These are phyloP conservation scores for Leptestheria dahalacensis DNA, from an alignment of 1,140 invertebrate species.

Conservation along the genomic window DNA sequence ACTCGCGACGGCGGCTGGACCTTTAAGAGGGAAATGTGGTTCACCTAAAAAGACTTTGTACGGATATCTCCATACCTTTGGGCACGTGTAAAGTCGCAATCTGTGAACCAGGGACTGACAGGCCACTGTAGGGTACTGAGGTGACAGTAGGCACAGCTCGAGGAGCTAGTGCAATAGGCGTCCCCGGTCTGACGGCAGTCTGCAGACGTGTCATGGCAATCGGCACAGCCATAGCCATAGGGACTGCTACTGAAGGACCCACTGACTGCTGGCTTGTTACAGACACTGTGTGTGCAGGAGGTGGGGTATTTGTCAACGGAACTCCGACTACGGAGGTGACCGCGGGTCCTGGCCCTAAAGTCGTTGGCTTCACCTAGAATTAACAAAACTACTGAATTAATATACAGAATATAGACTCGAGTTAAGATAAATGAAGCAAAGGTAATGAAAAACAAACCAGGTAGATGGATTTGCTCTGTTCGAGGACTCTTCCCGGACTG, in stretches of 20 bases:
- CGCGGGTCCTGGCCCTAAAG: not conserved
- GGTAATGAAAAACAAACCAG: not conserved
- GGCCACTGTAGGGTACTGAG: not conserved
- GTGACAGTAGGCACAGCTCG: not conserved
- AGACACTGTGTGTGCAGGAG: not conserved
- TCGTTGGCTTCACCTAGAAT: not conserved
- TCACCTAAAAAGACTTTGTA: not conserved
- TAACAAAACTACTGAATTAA: not conserved
- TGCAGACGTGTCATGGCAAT: slow-evolving; percentile 4
- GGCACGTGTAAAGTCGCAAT: slow-evolving; percentile 7
- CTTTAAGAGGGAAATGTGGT: not conserved
- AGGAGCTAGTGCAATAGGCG: not conserved
- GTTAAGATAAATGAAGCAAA: too few relatives aligned
- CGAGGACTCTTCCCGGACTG: not conserved
- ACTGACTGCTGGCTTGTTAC: too few relatives aligned
- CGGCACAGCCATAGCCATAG: not conserved
- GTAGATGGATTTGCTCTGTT: not conserved
- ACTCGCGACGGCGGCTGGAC: slow-evolving; percentile 13
- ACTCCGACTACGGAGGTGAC: not conserved
- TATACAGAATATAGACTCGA: not conserved
- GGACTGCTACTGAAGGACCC: not conserved
- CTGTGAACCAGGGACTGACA: not conserved
- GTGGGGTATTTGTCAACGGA: not conserved
- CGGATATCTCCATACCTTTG: slow-evolving; percentile 11
- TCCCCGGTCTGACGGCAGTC: not conserved